Evolutionary conservation across 2,888 invertebrate genomes (phyloP).

Genomic region (Hirtodrosophila trivittata): DNA sequence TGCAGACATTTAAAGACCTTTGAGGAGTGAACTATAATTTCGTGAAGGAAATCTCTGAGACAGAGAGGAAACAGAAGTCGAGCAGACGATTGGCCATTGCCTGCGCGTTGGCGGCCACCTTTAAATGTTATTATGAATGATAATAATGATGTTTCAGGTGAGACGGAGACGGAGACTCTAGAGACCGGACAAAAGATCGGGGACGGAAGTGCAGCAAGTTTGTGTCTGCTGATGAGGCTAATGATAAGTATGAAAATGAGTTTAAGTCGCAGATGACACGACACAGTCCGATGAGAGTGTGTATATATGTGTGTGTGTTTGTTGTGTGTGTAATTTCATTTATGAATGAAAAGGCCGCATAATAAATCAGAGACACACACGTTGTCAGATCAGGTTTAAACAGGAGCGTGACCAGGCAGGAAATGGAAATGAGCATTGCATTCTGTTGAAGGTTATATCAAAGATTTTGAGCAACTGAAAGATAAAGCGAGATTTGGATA

Average conservation of each 20-base stretch:
- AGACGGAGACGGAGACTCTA: not conserved
- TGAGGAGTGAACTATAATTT: slow-evolving; percentile 51
- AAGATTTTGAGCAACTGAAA: too few species aligned
- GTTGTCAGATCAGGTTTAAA: slow-evolving; percentile 31
- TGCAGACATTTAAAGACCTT: slow-evolving; percentile 51
- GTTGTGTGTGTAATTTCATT: slow-evolving; percentile 52
- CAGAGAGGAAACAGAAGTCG: slow-evolving; percentile 60
- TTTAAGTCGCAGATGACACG: slow-evolving; percentile 72
- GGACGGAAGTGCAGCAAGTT: slow-evolving; percentile 15
- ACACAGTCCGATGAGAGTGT: slow-evolving; percentile 23
- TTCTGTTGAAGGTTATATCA: slow-evolving; percentile 11
- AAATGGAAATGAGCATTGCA: slow-evolving; percentile 69
- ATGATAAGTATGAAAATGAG: slow-evolving; percentile 81
- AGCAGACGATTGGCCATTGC: slow-evolving; percentile 58
- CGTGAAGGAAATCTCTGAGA: slow-evolving; percentile 34
- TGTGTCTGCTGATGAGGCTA: slow-evolving; percentile 63
- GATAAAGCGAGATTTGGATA: too few species aligned
- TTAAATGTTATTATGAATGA: slow-evolving; percentile 19
- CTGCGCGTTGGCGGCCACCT: slow-evolving; percentile 44
- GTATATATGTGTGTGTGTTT: not conserved
- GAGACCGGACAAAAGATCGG: slow-evolving; percentile 37
- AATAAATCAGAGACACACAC: slow-evolving; percentile 67
- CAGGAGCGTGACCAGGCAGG: slow-evolving; percentile 66
- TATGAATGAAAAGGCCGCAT: slow-evolving; percentile 71
- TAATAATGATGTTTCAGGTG: slow-evolving; percentile 65